Evolutionary conservation across 1,140 invertebrate genomes (phyloP), one percentile per base, ranked within the genome.

Genomic region (Drosophila oshimai): DNA sequence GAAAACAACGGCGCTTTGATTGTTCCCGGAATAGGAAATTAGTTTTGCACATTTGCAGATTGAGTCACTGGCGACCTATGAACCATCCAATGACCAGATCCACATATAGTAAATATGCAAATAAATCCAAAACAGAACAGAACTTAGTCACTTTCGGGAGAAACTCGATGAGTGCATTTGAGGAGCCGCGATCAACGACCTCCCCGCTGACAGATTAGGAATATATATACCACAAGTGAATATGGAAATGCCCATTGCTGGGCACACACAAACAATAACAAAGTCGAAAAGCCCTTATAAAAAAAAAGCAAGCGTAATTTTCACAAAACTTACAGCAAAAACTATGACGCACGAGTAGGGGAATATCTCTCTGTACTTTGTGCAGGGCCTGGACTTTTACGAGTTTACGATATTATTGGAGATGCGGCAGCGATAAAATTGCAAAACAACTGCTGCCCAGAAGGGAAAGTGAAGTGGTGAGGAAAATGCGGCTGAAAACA

Each of bases 351-450:
- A 70, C 64, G 51, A 22, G 36, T 3, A 15, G 29, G 24, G 39
- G 37, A 42, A 60, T 62, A 34, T 47, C 29, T 50, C 9, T 41
- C 13, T 33, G 13, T 39, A 29, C 4, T 24, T 39, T 67, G 28
- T 54, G 29, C 44, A 60, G 65, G 68, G 65, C 62, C 39, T 15
- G 60, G 58, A 65, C 29, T 65, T 67, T 65, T 34, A 68, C 64
- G 64, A 50, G 42, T 64, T 65, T 28, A 42, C 55, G 20, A 37
- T 65, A 34, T 29, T 64, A 53, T 53, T 68, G 61, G 24, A 67
- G 60, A 68, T 68, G 61, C 61, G 64, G 61, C 61, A 41, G 29
- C 67, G 51, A 70, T 70, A 70, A 68, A 76, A 81, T 67, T 73
- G 68, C 78, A 73, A 77, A 71, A 50, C 61, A 49, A 64, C 33